Evolutionary conservation across 1,140 invertebrate genomes (phyloP), one percentile per base, ranked within the genome.

Genomic region (Nasonia longicornis): DNA sequence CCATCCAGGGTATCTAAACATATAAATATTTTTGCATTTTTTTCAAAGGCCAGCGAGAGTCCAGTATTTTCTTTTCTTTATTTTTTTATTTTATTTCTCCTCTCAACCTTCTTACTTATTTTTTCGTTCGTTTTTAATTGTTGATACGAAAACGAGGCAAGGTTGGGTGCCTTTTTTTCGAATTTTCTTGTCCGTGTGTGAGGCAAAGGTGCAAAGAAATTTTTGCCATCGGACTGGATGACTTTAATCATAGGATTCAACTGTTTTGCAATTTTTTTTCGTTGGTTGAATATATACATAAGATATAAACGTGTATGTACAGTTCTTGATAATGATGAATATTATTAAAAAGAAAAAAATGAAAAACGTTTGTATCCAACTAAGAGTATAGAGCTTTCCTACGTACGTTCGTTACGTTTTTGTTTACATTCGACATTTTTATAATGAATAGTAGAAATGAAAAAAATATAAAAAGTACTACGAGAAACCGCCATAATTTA

Each of bases 341-440:
- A 82, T 69, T 73, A 76, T 69, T 35, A 77, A 12, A 26, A 79
- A 71, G 58, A 31, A 75, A 79, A 70, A 75, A 45, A 66, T 79
- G 38, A 77, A 26, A 79, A 75, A 48, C 67, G 82, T 83, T 80
- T 83, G 66, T 77, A 80, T 77, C 78, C 74, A 73, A 76, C 58
- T 79, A 79, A 77, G 58, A 83, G 22, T 71, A 83, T 80, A 77
- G 77, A 83, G 82, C 81, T 82, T 79, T 82, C 81, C 71, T 79
- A 79, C 81, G 77, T 75, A 82, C 64, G 72, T 70, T 82, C 81
- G 81, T 82, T 82, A 82, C 81, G 81, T 82, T 82, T 82, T 82
- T 82, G 77, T 82, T 79, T 82, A 82, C 64, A 80, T 83, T 83
- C 67, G 74, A 80, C 77, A 83, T 77, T 83, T 83, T 83, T 83